A percentile compares a stretch with the other conserved stretches of the same genome.
phyloP scores from a whole-genome alignment of 2,797 vertebrate species.

The Cossypha caffra region DNA sequence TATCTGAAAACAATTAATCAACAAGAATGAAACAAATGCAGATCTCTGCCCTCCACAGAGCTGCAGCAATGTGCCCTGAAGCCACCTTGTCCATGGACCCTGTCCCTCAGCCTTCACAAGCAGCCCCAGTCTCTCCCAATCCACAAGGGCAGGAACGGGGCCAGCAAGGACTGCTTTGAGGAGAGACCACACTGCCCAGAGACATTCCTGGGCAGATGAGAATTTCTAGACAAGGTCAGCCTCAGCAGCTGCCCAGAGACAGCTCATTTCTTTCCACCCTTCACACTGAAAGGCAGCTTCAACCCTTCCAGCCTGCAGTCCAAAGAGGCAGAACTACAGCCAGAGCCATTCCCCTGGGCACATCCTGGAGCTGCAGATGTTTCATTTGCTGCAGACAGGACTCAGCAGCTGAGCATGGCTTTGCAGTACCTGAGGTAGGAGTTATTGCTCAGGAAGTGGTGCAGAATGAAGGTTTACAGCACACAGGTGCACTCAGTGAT shows the following conservation, averaged over 20 bases:
- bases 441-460: neutral
- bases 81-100: neutral
- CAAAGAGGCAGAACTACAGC: neutral
- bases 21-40: neutral
- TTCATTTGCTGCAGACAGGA: neutral
- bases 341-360: neutral
- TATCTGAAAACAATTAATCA: neutral
- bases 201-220: neutral
- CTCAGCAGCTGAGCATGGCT: fast-evolving
- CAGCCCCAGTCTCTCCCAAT: neutral
- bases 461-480: neutral
- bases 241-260: neutral
- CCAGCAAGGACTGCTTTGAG: fast-evolving
- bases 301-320: neutral
- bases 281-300: fast-evolving
- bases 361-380: neutral
- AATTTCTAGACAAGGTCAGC: neutral
- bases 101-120: fast-evolving
- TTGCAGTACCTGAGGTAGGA: fast-evolving
- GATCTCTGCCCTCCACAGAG: neutral
- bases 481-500: fast-evolving
- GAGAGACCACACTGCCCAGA: neutral
- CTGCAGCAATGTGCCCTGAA: neutral
- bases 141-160: neutral
- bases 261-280: neutral